Conservation (phyloP, 2,113 vertebrate genomes). For the Spheniscus mendiculus region DNA sequence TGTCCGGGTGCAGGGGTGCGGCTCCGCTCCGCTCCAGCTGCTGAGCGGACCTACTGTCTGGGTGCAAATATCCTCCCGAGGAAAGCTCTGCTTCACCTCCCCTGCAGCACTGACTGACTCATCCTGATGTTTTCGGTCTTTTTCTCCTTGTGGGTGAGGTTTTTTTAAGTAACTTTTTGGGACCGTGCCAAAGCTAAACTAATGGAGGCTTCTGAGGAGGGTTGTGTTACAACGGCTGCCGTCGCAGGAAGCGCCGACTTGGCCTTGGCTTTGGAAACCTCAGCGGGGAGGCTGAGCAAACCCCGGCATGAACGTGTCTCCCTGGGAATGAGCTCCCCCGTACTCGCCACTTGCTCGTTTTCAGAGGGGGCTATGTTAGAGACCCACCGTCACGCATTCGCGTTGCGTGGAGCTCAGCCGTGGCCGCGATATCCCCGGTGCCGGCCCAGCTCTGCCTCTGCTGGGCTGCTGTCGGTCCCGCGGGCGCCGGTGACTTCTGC, state of each 20-base stretch:
- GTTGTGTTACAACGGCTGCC: accelerated
- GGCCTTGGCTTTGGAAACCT: background rate
- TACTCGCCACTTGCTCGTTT: accelerated
- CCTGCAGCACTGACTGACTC: background rate
- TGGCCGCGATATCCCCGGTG: accelerated
- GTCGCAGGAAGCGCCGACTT: accelerated
- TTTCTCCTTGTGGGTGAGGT: background rate
- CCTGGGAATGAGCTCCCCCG: background rate
- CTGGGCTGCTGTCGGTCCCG: background rate
- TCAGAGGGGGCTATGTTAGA: background rate
- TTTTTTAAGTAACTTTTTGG: background rate
- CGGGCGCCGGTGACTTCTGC: accelerated
- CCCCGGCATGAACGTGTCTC: accelerated
- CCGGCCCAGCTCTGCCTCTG: background rate
- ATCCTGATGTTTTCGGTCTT: background rate
- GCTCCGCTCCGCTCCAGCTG: background rate
- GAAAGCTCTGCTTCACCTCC: background rate
- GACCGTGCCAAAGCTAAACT: background rate
- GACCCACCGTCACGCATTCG: accelerated
- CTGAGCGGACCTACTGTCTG: accelerated
- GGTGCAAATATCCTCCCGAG: background rate
- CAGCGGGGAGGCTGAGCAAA: background rate
- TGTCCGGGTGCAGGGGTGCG: accelerated
- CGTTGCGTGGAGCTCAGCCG: accelerated
- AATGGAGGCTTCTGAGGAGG: background rate